phyloP scores from a whole-genome alignment of 1,140 invertebrate species.

The Agraylea sexmaculata region DNA sequence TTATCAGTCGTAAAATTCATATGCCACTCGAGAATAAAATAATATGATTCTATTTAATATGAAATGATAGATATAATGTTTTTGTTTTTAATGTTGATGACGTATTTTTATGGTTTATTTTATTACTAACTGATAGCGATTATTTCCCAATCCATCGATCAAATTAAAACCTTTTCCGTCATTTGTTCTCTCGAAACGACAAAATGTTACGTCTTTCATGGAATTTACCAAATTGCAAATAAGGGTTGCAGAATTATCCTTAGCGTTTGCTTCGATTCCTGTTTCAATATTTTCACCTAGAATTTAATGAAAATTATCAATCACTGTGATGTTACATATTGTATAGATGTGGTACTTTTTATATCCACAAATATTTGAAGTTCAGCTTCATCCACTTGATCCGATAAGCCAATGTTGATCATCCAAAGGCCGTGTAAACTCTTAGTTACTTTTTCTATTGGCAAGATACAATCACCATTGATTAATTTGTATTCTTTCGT shows the following conservation, averaged over 20 bases:
- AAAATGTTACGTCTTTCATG: constrained; percentile 31
- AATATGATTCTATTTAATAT: too few species aligned
- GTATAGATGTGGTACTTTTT: constrained; percentile 23
- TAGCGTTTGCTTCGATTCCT: constrained; percentile 27
- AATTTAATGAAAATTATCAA: constrained; percentile 2
- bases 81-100: background rate
- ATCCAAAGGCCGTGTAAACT: constrained; percentile 32
- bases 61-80: background rate
- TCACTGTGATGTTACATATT: background rate
- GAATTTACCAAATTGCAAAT: constrained; percentile 35
- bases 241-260: constrained; percentile 25
- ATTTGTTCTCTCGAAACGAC: constrained; percentile 33
- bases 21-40: too few species aligned
- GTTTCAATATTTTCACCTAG: constrained; percentile 29
- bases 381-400: constrained; percentile 25
- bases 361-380: constrained; percentile 24
- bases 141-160: constrained; percentile 33
- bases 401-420: constrained; percentile 26
- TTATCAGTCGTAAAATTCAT: too few species aligned
- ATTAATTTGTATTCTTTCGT: constrained; percentile 26
- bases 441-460: constrained; percentile 27
- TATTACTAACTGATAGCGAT: constrained; percentile 28
- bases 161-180: constrained; percentile 31
- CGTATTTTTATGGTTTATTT: background rate
- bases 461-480: constrained; percentile 28